phyloP scores from a whole-genome alignment of 1,140 invertebrate genomes.

The Bradynema listronoti region DNA sequence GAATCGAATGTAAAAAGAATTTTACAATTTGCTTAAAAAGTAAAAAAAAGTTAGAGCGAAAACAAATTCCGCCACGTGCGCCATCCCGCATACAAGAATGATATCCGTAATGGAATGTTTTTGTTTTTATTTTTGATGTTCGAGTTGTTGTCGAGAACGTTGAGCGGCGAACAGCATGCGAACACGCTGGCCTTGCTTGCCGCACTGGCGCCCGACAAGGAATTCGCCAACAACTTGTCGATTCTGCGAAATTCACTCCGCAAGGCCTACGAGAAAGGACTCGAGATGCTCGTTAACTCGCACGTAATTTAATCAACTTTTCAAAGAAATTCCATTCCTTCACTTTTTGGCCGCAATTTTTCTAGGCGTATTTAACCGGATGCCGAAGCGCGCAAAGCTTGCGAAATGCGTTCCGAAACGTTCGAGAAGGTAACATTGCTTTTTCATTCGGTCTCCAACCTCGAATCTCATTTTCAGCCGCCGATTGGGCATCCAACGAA shows the following conservation, averaged over 20 bases:
- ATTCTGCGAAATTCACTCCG: slow-evolving; percentile 14
- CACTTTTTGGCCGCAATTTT: slow-evolving; percentile 19
- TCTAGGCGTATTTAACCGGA: slow-evolving; percentile 33
- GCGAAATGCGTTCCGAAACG: slow-evolving; percentile 22
- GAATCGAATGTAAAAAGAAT: too few species aligned
- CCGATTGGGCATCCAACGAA: slow-evolving; percentile 24
- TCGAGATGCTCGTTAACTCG: slow-evolving; percentile 36
- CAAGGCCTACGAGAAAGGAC: slow-evolving; percentile 20
- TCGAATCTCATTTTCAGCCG: too few species aligned
- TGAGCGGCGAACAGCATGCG: slow-evolving; percentile 2
- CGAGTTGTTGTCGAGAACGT: too few species aligned
- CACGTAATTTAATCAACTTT: slow-evolving; percentile 30
- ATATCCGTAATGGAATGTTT: too few species aligned
- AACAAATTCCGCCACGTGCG: too few species aligned
- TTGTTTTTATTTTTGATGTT: too few species aligned
- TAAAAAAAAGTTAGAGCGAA: too few species aligned
- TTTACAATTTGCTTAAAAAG: too few species aligned
- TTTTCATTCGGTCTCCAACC: too few species aligned
- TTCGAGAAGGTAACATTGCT: slow-evolving; percentile 10
- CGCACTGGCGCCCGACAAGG: slow-evolving; percentile 18
- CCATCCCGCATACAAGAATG: too few species aligned
- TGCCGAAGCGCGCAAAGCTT: slow-evolving; percentile 5
- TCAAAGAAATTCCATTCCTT: too few species aligned
- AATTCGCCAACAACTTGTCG: background rate
- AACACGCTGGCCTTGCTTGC: slow-evolving; percentile 17